A percentile compares a stretch with the other conserved stretches of the same genome.
Conservation (phyloP, 2,888 invertebrate genomes). For the Chydorus sphaericus region DNA sequence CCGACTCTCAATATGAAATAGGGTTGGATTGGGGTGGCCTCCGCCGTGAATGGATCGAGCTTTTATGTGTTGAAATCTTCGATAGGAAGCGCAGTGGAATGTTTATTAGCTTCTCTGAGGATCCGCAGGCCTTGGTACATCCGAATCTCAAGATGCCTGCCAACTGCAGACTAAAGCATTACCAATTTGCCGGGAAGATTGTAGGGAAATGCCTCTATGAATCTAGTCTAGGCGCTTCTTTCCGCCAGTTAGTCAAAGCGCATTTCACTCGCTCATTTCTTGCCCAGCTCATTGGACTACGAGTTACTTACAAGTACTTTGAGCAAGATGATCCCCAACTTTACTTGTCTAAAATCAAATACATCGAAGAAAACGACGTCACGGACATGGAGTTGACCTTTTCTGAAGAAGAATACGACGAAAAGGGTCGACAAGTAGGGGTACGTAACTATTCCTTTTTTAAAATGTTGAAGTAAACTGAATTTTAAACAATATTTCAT, state of each 20-base stretch:
- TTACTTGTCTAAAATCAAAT: conserved; percentile 82
- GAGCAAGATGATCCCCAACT: conserved; percentile 91
- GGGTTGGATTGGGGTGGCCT: conserved; percentile 90
- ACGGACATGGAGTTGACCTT: conserved; percentile 77
- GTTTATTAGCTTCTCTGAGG: conserved; percentile 71
- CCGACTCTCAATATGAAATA: conserved; percentile 27
- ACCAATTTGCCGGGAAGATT: conserved; percentile 82
- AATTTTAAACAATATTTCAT: conserved; percentile 5
- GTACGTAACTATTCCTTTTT: conserved; percentile 31
- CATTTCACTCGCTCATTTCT: conserved; percentile 81
- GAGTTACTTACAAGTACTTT: conserved; percentile 90
- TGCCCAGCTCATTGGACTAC: conserved; percentile 81
- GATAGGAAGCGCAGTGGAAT: conserved; percentile 59
- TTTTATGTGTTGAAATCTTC: conserved; percentile 73
- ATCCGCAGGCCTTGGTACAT: conserved; percentile 58
- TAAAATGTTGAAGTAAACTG: neutral
- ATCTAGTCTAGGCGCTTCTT: conserved; percentile 75
- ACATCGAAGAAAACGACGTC: conserved; percentile 78
- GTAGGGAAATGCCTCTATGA: conserved; percentile 92
- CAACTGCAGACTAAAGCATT: conserved; percentile 69
- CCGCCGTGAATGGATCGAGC: conserved; percentile 85
- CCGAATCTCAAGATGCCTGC: conserved; percentile 55
- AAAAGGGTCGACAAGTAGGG: conserved; percentile 54
- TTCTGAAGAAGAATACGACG: conserved; percentile 75
- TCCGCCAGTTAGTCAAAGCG: conserved; percentile 77